Conservation (phyloP, 2,797 vertebrate genomes). For the Sebastes oblongus region DNA sequence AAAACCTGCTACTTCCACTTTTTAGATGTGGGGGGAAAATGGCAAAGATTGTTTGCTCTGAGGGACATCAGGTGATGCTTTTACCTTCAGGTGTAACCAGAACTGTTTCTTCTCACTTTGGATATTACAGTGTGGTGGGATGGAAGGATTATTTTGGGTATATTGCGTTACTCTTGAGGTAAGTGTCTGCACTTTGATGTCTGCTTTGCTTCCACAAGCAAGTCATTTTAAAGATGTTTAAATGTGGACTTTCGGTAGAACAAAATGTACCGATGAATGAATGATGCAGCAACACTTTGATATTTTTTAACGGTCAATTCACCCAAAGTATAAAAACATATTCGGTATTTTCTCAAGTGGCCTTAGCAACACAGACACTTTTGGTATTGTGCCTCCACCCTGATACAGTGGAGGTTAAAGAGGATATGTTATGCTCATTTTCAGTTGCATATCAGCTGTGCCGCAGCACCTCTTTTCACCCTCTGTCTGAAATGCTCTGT, state of each 20-base stretch:
- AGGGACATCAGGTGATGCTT: slow-evolving; percentile 39
- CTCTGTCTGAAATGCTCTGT: neutral
- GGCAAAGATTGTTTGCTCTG: slow-evolving; percentile 7
- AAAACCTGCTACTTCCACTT: slow-evolving; percentile 30
- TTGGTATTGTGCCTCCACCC: neutral
- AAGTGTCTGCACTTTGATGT: slow-evolving; percentile 42
- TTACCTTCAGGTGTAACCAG: slow-evolving; percentile 37
- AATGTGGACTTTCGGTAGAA: slow-evolving; percentile 5
- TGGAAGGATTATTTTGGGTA: slow-evolving; percentile 21
- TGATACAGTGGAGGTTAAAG: neutral
- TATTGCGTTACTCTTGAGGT: slow-evolving; percentile 32
- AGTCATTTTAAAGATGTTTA: slow-evolving; percentile 25
- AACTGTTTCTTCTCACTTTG: slow-evolving; percentile 19
- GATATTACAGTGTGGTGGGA: slow-evolving; percentile 11
- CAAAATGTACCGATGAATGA: neutral
- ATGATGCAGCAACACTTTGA: neutral
- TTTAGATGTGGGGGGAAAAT: slow-evolving; percentile 19
- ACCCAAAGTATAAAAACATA: neutral
- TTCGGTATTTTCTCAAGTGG: neutral
- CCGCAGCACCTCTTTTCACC: too few species aligned
- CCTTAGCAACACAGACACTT: neutral
- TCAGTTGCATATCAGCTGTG: too few species aligned
- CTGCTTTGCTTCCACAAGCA: slow-evolving; percentile 16
- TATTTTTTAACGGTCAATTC: neutral
- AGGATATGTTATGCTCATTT: too few species aligned